Base-by-base conservation (phyloP, 2,888 invertebrate species). In the Drosophila heteroneura region DNA sequence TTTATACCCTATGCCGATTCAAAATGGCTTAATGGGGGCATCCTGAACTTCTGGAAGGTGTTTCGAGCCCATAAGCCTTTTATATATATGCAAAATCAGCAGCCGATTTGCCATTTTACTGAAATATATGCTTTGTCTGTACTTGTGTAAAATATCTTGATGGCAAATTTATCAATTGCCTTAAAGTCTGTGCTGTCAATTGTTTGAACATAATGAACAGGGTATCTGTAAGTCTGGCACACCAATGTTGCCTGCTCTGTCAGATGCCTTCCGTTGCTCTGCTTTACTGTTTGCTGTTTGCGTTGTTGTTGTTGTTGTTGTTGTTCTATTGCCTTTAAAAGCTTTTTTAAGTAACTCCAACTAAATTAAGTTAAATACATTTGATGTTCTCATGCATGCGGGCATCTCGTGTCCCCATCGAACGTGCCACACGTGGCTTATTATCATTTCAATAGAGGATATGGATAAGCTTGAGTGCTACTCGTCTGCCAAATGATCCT, bases 261-360 rank as follows among this genome's bases (percentile, higher is more conserved):
- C 54, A 1, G 37, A 10, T 54, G 30, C 5, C 28, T 30, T n/a
- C 22, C 16, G 35, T 35, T 35, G 35, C 12, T 64, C 19, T 49
- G 14, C 28, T 53, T 61, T 22, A 30, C 52, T 61, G 52, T 67
- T 67, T 67, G 44, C 65, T 39, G 51, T 58, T 66, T 52, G 49
- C 66, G 54, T 54, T 63, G 53, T 57, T 37, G 57, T 63, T 53
- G 32, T 63, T 53, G 32, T 64, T 67, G 51, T 70, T 61, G 41
- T 26, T 41, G 41, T 54, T 57, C 33, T 63, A 72, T 84, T 82
- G 76, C 76, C 82, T 82, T 89, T 89, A 85, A 89, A 85, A 85
- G 90, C 82, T 89, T 89, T 89, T 89, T 89, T 87, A 87, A 89
- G 85, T 82, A 84, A 87, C 82, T 85, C 68, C 71, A 75, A 87